Evolutionary conservation across 37 sponge, comb jelly and placozoan species (phyloP).

Genomic region (Chondrosia reniformis): DNA sequence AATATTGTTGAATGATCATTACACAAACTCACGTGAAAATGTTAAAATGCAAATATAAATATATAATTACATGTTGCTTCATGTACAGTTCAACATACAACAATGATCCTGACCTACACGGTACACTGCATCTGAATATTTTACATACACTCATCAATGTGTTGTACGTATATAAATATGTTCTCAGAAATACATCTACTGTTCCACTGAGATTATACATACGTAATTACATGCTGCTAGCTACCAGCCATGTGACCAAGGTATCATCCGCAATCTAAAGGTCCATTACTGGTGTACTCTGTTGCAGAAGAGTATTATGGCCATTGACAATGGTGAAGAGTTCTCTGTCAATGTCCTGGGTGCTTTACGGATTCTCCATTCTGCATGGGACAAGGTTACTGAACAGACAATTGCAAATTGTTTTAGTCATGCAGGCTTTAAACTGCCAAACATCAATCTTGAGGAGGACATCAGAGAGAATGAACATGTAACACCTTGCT

Average conservation of each 20-base stretch:
- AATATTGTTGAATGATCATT: too few species aligned
- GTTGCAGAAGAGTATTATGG: not conserved
- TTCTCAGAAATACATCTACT: too few species aligned
- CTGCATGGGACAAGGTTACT: conserved; percentile 12
- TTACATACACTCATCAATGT: too few species aligned
- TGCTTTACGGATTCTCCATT: not conserved
- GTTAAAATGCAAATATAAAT: too few species aligned
- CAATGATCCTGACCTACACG: too few species aligned
- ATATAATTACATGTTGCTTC: too few species aligned
- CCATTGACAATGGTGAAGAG: not conserved
- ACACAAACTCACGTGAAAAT: too few species aligned
- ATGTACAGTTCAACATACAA: too few species aligned
- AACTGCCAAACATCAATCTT: not conserved
- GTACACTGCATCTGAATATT: too few species aligned
- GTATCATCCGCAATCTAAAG: not conserved
- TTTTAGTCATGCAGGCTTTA: conserved; percentile 14
- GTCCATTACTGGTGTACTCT: not conserved
- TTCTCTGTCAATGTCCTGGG: conserved; percentile 16
- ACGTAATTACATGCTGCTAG: too few species aligned
- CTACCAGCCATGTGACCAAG: conserved; percentile 14
- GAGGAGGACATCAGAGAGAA: not conserved
- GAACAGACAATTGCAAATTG: conserved; percentile 10
- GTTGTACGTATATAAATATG: too few species aligned
- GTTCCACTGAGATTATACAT: too few species aligned
- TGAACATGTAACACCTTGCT: not conserved